Evolutionary conservation across 2,888 invertebrate species (phyloP), one percentile per base, ranked within the genome.

Genomic region (Meiosimyza platycephala): DNA sequence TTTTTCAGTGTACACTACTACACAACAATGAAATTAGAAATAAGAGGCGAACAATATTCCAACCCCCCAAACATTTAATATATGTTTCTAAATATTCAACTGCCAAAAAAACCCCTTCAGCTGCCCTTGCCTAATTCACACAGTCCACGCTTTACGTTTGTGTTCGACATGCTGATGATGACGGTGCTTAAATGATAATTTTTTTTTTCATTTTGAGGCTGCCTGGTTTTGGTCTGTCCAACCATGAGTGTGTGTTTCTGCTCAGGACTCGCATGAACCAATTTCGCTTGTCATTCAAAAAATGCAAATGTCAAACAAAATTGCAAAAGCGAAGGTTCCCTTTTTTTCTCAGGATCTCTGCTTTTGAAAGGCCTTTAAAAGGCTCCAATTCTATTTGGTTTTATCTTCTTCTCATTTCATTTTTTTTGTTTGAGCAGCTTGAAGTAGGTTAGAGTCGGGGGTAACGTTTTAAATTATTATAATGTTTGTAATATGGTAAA

Each of bases 141-240:
- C 40, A 40, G 40, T 7, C 40, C 40, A 22, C 18, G 18, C 22
- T 47, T 47, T 6, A n/a, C 16, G 16, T 40, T 18, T n/a, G 62
- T 15, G n/a, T n/a, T 15, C 40, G 40, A 22, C 40, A 68, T 60
- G 51, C 40, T 72, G 57, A 80, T 82, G 80, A 83, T 81, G 81
- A 82, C 80, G 82, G 79, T 83, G 81, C 82, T 82, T 82, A 81
- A 82, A 83, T 81, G 79, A 83, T 80, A 81, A 83, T 83, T 83
- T 82, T 73, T 70, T 22, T 76, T 66, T 77, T 76, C 76, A 3
- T 28, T 28, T 28, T 4, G 28, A 28, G 28, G 40, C 75, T 78
- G 79, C 74, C 76, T 76, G 76, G 77, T 75, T n/a, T 51, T 68
- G 74, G 77, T 73, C 40, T 50, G 33, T 6, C 40, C 40, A 18